A percentile compares a stretch with the other conserved stretches of the same genome.
Evolutionary conservation across 2,797 vertebrate species (phyloP).

Genomic region (Oreochromis mossambicus): DNA sequence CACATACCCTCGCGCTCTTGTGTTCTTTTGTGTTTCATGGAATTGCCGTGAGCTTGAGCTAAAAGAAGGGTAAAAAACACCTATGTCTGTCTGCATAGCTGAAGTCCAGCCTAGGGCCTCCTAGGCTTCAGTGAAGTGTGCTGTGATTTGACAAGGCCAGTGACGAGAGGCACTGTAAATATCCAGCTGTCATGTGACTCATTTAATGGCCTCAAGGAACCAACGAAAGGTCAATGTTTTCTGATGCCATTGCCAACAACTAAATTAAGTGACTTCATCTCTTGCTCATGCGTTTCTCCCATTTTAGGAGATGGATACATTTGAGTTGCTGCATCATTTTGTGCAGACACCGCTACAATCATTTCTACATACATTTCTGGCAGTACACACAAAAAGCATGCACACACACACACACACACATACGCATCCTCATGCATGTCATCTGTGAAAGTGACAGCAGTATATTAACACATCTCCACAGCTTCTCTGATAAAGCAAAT

Average conservation of each 20-base stretch:
- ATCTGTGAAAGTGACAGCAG: slow-evolving; percentile 50
- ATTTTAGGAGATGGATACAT: slow-evolving; percentile 53
- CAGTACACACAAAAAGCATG: not conserved
- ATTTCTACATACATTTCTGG: not conserved
- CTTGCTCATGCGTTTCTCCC: slow-evolving; percentile 50
- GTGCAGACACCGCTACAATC: not conserved
- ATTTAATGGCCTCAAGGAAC: slow-evolving; percentile 64
- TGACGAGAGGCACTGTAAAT: slow-evolving; percentile 76
- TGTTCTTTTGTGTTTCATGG: slow-evolving; percentile 23
- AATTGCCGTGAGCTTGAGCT: slow-evolving; percentile 20
- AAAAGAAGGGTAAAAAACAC: slow-evolving; percentile 42
- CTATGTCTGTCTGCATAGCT: slow-evolving; percentile 53
- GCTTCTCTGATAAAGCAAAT: slow-evolving; percentile 21
- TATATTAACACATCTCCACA: slow-evolving; percentile 13
- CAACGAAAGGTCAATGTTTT: slow-evolving; percentile 74
- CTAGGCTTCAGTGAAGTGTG: slow-evolving; percentile 68
- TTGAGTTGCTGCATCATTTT: slow-evolving; percentile 50
- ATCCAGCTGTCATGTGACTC: slow-evolving; percentile 75
- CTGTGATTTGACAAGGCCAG: slow-evolving; percentile 75
- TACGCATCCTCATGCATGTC: slow-evolving; percentile 24
- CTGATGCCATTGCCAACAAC: slow-evolving; percentile 73
- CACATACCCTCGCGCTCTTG: slow-evolving; percentile 13
- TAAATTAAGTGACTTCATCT: slow-evolving; percentile 71
- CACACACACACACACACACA: not conserved
- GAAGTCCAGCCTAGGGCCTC: slow-evolving; percentile 56